Evolutionary conservation across 2,113 vertebrate genomes (phyloP).

Genomic region (Solea solea): DNA sequence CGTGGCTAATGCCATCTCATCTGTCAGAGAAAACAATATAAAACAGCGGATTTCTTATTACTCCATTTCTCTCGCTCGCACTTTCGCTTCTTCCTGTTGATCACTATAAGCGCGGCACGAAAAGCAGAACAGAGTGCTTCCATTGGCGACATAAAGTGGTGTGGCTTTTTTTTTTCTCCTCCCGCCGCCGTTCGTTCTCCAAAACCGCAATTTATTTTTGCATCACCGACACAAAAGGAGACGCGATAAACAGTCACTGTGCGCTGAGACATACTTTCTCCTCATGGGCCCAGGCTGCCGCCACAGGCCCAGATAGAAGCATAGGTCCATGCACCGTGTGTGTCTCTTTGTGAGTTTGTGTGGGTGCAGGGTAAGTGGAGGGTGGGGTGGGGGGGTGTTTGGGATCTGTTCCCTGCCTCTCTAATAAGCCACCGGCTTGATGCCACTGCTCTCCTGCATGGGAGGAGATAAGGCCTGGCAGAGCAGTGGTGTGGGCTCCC

Average conservation of each 20-base stretch:
- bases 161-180: slow-evolving; percentile 12
- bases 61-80: slow-evolving; percentile 35
- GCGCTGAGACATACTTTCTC: slow-evolving; percentile 56
- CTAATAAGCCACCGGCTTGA: slow-evolving; percentile 81
- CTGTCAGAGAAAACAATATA: slow-evolving; percentile 71
- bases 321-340: slow-evolving; percentile 48
- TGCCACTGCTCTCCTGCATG: slow-evolving; percentile 81
- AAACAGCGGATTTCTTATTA: slow-evolving; percentile 73
- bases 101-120: slow-evolving; percentile 63
- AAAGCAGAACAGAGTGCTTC: slow-evolving; percentile 59
- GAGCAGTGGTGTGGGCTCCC: slow-evolving; percentile 69
- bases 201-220: slow-evolving; percentile 72
- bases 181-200: slow-evolving; percentile 58
- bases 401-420: slow-evolving; percentile 74
- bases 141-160: slow-evolving; percentile 37
- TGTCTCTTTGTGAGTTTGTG: slow-evolving; percentile 16
- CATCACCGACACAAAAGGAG: slow-evolving; percentile 70
- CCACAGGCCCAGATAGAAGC: slow-evolving; percentile 61
- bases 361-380: background rate
- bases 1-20: slow-evolving; percentile 54
- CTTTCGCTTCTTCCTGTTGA: slow-evolving; percentile 48
- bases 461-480: slow-evolving; percentile 81
- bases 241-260: slow-evolving; percentile 62
- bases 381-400: slow-evolving; percentile 33
- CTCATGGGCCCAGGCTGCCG: slow-evolving; percentile 31